phyloP scores from a whole-genome alignment of 2,888 invertebrate species.

The Odontocolon sp. region DNA sequence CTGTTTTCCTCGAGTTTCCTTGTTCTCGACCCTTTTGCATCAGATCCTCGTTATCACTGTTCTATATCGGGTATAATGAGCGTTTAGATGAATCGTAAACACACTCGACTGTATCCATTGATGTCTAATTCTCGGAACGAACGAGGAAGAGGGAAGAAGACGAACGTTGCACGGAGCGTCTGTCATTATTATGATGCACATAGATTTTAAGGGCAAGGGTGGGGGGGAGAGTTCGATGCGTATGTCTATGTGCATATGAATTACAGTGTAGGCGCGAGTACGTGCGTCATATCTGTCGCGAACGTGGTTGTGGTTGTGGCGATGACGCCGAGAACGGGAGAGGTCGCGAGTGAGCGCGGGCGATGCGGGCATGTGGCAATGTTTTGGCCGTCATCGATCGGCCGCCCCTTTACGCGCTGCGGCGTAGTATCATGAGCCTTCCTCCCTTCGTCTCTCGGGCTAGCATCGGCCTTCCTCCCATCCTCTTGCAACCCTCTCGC shows the following conservation, averaged over 20 bases:
- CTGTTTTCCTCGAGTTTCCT: no score
- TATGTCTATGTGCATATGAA: background rate
- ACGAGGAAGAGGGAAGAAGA: background rate
- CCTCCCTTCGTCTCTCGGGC: conserved; percentile 37
- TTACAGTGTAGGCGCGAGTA: conserved; percentile 23
- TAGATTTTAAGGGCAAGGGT: no score
- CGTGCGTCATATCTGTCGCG: conserved; percentile 37
- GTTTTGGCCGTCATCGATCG: conserved; percentile 81
- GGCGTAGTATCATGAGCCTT: conserved; percentile 73
- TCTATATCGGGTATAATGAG: no score
- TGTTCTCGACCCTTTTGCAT: no score
- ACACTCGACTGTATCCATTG: no score
- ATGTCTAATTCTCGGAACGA: background rate
- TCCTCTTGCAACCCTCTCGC: conserved; percentile 36
- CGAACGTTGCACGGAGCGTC: no score
- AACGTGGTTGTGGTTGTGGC: conserved; percentile 13
- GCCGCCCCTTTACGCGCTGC: conserved; percentile 71
- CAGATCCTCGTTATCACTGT: no score
- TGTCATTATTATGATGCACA: conserved; percentile 14
- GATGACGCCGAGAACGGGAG: conserved; percentile 51
- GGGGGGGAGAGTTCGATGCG: no score
- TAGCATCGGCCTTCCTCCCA: conserved; percentile 36
- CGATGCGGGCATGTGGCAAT: conserved; percentile 79
- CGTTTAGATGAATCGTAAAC: no score
- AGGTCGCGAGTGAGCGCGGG: conserved; percentile 49